These are phyloP conservation scores for Porites cylindrica DNA, from an alignment of 92 coral and sea anemone species.

Conservation along the genomic window DNA sequence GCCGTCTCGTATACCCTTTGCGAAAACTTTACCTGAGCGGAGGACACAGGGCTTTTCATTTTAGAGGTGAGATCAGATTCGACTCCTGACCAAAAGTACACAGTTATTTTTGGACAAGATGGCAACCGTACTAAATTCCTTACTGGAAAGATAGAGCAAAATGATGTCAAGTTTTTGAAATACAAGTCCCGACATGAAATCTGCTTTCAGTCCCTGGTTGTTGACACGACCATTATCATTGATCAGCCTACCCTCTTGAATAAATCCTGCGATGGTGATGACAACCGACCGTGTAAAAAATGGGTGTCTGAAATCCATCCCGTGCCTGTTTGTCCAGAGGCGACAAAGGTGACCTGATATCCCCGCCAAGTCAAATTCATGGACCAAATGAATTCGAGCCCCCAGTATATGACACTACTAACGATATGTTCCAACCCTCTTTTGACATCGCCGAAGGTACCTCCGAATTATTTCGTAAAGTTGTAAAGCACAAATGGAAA, in stretches of 20 bases:
- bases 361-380: neutral
- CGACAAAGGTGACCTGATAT: conserved; percentile 2
- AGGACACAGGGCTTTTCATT: neutral
- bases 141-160: conserved; percentile 9
- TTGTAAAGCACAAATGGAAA: neutral
- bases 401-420: conserved; percentile 24
- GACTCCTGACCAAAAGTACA: neutral
- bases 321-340: conserved; percentile 27
- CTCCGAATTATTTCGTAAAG: conserved; percentile 1
- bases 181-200: conserved; percentile 9
- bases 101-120: neutral
- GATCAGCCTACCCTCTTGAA: conserved; percentile 49
- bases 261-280: neutral
- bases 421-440: conserved; percentile 32
- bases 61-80: neutral
- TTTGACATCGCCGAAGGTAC: conserved; percentile 28
- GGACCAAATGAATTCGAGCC: conserved; percentile 13
- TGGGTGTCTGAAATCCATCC: conserved; percentile 1
- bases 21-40: neutral
- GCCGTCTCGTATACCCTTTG: conserved; percentile 1
- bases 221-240: conserved; percentile 43
- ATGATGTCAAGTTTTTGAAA: conserved; percentile 16
- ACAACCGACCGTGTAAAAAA: conserved; percentile 26
- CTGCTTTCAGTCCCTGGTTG: conserved; percentile 53
- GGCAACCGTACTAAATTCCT: neutral